A percentile compares a stretch with the other conserved stretches of the same genome.
Evolutionary conservation across 1,140 invertebrate species (phyloP).

Genomic region (Muscidifurax raptorellus): DNA sequence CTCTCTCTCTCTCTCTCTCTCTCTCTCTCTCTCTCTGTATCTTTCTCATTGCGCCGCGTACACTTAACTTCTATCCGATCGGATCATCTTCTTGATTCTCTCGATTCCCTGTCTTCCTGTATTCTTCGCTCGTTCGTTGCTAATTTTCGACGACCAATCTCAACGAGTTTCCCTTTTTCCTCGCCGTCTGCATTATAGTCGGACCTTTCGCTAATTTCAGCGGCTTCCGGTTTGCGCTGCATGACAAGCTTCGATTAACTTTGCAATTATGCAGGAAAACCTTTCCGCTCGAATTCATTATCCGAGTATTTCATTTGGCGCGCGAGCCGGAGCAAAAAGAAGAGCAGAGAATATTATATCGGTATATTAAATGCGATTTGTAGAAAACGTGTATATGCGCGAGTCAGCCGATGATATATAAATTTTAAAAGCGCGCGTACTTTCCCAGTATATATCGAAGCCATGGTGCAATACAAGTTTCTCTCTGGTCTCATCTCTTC

Average conservation of each 20-base stretch:
- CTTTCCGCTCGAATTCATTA: background rate
- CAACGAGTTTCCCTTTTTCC: background rate
- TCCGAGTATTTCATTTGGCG: background rate
- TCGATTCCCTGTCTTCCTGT: conserved; percentile 20
- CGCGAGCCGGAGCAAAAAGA: background rate
- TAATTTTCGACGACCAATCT: conserved; percentile 25
- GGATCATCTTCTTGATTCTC: conserved; percentile 36
- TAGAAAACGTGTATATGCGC: background rate
- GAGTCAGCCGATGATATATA: conserved; percentile 11
- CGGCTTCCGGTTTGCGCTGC: background rate
- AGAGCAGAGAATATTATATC: background rate
- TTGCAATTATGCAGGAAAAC: background rate
- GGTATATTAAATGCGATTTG: background rate
- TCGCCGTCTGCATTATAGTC: too few relatives aligned
- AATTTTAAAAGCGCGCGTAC: conserved; percentile 28
- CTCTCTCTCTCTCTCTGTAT: background rate
- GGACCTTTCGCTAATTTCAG: background rate
- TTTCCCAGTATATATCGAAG: background rate
- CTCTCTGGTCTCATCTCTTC: conserved; percentile 1
- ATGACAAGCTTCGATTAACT: background rate
- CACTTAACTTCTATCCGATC: conserved; percentile 44
- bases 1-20: background rate
- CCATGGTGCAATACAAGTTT: conserved; percentile 31
- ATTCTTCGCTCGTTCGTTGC: background rate
- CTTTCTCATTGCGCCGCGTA: background rate